phyloP scores from a whole-genome alignment of 1,140 invertebrate species.

The Drosophila ohnishii region DNA sequence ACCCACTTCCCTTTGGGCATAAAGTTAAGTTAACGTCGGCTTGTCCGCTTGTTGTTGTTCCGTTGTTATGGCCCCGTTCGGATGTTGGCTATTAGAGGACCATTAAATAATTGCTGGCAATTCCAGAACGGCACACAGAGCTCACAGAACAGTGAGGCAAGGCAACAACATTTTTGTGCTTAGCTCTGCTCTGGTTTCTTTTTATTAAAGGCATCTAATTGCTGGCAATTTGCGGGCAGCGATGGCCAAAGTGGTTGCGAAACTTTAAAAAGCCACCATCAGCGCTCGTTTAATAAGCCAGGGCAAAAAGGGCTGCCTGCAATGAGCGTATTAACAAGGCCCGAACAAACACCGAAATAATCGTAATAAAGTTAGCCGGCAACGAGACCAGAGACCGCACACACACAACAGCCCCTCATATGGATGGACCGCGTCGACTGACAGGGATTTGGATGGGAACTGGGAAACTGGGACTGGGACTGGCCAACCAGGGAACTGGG shows the following conservation, averaged over 20 bases:
- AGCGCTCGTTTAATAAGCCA: conserved; percentile 68
- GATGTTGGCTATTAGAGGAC: conserved; percentile 79
- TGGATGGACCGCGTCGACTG: conserved; percentile 24
- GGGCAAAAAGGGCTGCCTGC: conserved; percentile 11
- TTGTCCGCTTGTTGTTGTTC: conserved; percentile 42
- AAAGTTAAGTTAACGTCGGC: conserved; percentile 71
- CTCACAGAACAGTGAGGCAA: conserved; percentile 15
- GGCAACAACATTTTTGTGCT: conserved; percentile 47
- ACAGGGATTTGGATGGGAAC: conserved; percentile 11
- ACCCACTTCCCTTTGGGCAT: conserved; percentile 27
- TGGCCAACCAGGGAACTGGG: conserved; percentile 8
- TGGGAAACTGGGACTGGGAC: background rate
- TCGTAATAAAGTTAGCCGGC: conserved; percentile 58
- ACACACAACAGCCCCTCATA: conserved; percentile 20
- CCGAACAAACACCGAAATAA: conserved; percentile 38
- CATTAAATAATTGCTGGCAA: conserved; percentile 81
- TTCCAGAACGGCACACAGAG: conserved; percentile 58
- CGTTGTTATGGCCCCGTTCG: conserved; percentile 73
- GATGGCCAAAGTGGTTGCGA: conserved; percentile 44
- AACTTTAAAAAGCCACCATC: conserved; percentile 61
- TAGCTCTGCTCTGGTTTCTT: conserved; percentile 31
- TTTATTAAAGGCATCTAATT: conserved; percentile 70
- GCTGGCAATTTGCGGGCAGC: conserved; percentile 63
- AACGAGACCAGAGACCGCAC: conserved; percentile 49
- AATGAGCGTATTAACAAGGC: conserved; percentile 71